These are phyloP conservation scores for Prunella strophiata DNA, from an alignment of 2,797 vertebrate genomes.

Conservation along the genomic window DNA sequence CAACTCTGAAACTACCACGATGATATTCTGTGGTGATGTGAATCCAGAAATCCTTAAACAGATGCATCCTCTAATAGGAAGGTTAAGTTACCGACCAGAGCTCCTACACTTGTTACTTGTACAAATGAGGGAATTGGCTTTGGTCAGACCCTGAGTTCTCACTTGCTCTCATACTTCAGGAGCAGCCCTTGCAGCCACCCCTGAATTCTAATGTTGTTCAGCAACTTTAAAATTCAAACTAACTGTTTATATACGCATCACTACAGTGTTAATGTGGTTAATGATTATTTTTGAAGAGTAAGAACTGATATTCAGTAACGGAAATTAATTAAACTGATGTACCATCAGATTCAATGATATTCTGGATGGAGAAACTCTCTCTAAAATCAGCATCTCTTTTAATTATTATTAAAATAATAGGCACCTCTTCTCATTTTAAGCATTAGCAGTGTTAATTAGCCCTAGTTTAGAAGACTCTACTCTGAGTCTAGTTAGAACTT, in stretches of 20 bases:
- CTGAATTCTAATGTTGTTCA: neutral
- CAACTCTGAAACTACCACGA: neutral
- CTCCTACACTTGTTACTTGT: neutral
- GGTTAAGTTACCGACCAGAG: neutral
- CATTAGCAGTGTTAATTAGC: slow-evolving; percentile 4
- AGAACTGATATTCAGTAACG: neutral
- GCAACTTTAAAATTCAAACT: neutral
- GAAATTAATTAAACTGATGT: neutral
- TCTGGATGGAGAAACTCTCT: neutral
- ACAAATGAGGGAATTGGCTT: neutral
- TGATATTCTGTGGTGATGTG: neutral
- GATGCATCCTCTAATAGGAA: neutral
- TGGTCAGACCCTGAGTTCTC: neutral
- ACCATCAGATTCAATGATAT: neutral
- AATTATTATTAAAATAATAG: neutral
- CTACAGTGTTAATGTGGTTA: neutral
- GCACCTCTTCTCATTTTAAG: neutral
- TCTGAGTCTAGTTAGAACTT: neutral
- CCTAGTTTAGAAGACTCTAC: neutral
- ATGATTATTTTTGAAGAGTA: neutral
- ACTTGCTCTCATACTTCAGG: neutral
- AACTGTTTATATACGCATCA: neutral
- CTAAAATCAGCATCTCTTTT: neutral
- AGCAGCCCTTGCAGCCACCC: neutral
- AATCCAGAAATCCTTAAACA: neutral